Evolutionary conservation across 2,888 invertebrate genomes (phyloP), one percentile per base, ranked within the genome.

Genomic region (Villa cingulata): DNA sequence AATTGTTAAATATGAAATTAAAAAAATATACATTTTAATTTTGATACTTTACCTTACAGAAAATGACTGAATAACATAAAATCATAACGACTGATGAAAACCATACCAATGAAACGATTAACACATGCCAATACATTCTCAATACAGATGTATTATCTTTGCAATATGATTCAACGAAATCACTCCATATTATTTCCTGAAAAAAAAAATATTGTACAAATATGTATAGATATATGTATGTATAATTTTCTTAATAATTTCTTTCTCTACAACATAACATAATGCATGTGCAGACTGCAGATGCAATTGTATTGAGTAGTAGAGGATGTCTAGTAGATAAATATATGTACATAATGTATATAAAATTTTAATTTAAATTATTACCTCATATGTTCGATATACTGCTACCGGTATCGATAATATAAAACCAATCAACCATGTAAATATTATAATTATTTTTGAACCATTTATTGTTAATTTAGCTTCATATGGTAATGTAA

Each of bases 41-140:
- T 45, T 12, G 38, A 18, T 34, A 7, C 15, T 49, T 52, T 55
- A 82, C 78, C 65, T 81, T 82, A 45, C 75, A 66, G 51, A 81
- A 80, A 57, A 86, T 83, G 42, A 83, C 78, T 9, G 80, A 74
- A 56, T 83, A 84, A 54, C 80, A 81, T n/a, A 83, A 63, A 1
- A 80, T 66, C 82, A 88, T 86, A 1, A 84, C 72, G 1, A 76
- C 70, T 20, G 87, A 66, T 0, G 89, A 89, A 17, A 86, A 61
- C 81, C 87, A 87, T 2, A 88, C 86, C 18, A 87, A 65, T 7
- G 86, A 73, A 1, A 81, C 75, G 18, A 85, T 73, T 4, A 86
- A 74, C 23, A 86, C 77, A 55, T 86, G 81, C 83, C 87, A 89
- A 60, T 88, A 90, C 34, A 81, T 74, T 41, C 78, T 76, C 46